phyloP scores from a whole-genome alignment of 2,888 invertebrate species.

The Leptogaster cylindrica region DNA sequence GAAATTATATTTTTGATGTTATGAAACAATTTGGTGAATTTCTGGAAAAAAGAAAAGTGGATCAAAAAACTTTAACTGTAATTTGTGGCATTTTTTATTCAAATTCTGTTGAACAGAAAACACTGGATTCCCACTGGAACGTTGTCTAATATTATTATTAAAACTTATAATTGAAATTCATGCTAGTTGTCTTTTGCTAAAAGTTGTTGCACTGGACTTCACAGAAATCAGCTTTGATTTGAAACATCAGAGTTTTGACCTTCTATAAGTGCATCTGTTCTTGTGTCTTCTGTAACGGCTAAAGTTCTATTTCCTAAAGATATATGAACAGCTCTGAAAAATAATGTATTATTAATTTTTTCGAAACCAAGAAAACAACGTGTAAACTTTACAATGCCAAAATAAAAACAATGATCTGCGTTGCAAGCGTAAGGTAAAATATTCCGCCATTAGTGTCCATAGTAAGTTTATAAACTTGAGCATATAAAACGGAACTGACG shows the following conservation, averaged over 20 bases:
- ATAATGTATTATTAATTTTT: conserved; percentile 29
- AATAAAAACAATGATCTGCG: conserved; percentile 72
- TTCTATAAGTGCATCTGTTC: conserved; percentile 52
- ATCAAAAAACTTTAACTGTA: too few species aligned
- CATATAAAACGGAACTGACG: conserved; percentile 75
- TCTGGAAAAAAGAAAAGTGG: too few species aligned
- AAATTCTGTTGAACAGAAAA: too few species aligned
- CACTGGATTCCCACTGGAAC: too few species aligned
- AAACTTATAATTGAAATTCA: too few species aligned
- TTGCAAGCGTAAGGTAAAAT: conserved; percentile 74
- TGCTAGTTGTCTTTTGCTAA: too few species aligned
- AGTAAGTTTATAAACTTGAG: conserved; percentile 73
- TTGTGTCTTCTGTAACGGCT: conserved; percentile 55
- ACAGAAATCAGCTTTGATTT: too few species aligned
- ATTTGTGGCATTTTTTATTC: too few species aligned
- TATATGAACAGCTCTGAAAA: conserved; percentile 58
- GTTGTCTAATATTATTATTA: too few species aligned
- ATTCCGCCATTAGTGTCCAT: conserved; percentile 68
- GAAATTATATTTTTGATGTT: too few species aligned
- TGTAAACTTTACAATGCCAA: conserved; percentile 70
- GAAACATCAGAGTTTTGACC: background rate
- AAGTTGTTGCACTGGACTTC: too few species aligned
- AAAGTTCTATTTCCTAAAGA: conserved; percentile 54
- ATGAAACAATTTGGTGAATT: too few species aligned
- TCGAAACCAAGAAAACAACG: background rate